These are phyloP conservation scores for Phorcus lineatus DNA, from an alignment of 2,888 invertebrate species.

Conservation along the genomic window DNA sequence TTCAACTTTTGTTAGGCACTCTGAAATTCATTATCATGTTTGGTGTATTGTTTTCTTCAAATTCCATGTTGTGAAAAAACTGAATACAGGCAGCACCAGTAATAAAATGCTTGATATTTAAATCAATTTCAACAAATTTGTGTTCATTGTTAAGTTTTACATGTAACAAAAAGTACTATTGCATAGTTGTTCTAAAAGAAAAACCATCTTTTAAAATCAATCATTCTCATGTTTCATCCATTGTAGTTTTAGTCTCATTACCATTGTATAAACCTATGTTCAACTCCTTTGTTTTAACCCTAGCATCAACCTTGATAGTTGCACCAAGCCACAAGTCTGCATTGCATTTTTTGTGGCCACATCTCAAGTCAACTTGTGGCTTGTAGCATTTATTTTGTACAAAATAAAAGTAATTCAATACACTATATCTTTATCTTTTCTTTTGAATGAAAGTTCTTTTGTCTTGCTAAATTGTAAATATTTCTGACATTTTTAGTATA, in stretches of 20 bases:
- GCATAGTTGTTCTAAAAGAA: neutral
- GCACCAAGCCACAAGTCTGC: constrained; percentile 15
- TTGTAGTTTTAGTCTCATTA: neutral
- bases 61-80: neutral
- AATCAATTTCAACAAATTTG: neutral
- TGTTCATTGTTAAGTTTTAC: constrained; percentile 18
- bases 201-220: neutral
- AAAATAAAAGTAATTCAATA: constrained; percentile 2
- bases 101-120: neutral
- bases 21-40: neutral
- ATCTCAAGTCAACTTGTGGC: neutral
- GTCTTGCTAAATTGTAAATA: too few species aligned
- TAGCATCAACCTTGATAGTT: constrained; percentile 20
- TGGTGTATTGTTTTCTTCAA: neutral
- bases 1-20: too few species aligned
- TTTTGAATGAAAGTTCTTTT: too few species aligned
- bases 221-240: neutral
- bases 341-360: neutral
- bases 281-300: neutral
- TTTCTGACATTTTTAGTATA: too few species aligned
- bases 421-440: neutral
- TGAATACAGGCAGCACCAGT: neutral
- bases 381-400: constrained; percentile 25
- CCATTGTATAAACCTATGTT: constrained; percentile 18
- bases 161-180: neutral